These are phyloP conservation scores for Melangyna quadrimaculata DNA, from an alignment of 2,888 invertebrate genomes.

Conservation along the genomic window DNA sequence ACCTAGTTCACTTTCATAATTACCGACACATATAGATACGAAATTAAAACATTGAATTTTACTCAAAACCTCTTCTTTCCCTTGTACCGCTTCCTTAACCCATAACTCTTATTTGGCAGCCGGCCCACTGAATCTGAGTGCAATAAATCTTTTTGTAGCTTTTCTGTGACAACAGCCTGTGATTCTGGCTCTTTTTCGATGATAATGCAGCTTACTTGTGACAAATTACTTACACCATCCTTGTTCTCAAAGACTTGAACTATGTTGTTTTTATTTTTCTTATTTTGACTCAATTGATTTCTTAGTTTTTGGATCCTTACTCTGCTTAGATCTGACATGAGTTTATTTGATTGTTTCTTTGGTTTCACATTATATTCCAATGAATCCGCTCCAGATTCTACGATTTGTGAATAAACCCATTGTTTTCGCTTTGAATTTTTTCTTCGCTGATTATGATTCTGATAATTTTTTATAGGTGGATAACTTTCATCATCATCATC, in stretches of 20 bases:
- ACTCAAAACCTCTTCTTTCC: not conserved
- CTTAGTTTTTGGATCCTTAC: not conserved
- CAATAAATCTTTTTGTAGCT: not conserved
- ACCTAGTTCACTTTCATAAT: no score
- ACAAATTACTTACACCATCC: not conserved
- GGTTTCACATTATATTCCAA: not conserved
- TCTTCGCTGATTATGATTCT: not conserved
- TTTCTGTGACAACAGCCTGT: not conserved
- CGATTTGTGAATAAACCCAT: not conserved
- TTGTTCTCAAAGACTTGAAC: not conserved
- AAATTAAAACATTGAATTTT: no score
- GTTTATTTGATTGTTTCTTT: not conserved
- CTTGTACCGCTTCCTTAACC: not conserved
- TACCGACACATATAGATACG: no score
- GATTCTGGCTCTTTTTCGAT: not conserved
- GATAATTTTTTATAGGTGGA: not conserved
- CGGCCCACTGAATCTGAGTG: not conserved
- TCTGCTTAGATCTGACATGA: not conserved
- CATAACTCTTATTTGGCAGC: not conserved
- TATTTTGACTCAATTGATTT: not conserved
- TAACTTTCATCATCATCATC: not conserved
- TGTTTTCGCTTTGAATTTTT: slow-evolving; percentile 21
- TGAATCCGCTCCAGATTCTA: not conserved
- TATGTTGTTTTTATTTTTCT: not conserved
- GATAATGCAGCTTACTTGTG: not conserved